Evolutionary conservation across 2,113 vertebrate species (phyloP), one percentile per base, ranked within the genome.

Genomic region (Illadopsis cleaveri): DNA sequence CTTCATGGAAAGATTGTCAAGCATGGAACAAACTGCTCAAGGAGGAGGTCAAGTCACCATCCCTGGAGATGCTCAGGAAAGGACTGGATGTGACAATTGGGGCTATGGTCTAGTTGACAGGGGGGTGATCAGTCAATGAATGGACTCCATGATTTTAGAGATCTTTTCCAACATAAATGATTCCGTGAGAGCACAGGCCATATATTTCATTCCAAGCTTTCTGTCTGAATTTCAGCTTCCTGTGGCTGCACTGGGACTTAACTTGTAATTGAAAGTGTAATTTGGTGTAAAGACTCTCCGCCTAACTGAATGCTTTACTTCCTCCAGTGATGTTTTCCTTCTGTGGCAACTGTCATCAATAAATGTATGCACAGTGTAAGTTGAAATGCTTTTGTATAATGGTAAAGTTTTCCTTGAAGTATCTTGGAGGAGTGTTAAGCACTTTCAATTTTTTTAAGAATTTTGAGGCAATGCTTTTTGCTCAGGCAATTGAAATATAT

Each of bases 401-500:
- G 35, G n/a, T 24, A 14, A 70, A 79, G 42, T 53, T 96, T 96
- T 85, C 54, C 60, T 64, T 69, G 50, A 64, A 90, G 38, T 27
- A n/a, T 73, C 42, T 76, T 80, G 65, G 42, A 77, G 11, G 22
- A 82, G 17, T 80, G 42, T 50, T 82, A 70, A 58, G 42, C 68
- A 72, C 65, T 92, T 81, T 38, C 11, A 71, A 48, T 25, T 72
- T 90, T 77, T 71, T 68, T 62, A 56, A 84, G 56, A 78, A 44
- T 70, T 95, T 50, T 82, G 48, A 82, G 57, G 38, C 23, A 30
- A 58, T 76, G 69, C 17, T 81, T 89, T 89, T 85, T 94, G 19
- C 57, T 90, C 71, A 82, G 53, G 65, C 72, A 83, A 65, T 77
- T 92, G 81, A 94, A 96, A 89, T 78, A 45, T 78, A 72, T 96